These are phyloP conservation scores for Scomber japonicus DNA, from an alignment of 2,113 vertebrate species.

Conservation along the genomic window DNA sequence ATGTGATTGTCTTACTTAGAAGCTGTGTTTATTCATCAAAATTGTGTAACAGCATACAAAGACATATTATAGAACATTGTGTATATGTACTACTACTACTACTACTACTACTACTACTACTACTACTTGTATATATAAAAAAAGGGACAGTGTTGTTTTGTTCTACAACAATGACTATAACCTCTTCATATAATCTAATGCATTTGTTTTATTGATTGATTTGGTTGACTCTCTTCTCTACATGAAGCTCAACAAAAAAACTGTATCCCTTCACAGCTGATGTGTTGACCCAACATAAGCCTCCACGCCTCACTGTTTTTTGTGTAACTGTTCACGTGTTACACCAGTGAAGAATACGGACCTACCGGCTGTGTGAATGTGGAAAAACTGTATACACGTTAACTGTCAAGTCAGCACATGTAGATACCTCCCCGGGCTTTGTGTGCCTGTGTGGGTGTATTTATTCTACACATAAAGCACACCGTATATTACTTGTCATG, in stretches of 20 bases:
- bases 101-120: too few relatives aligned
- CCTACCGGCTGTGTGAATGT: background rate
- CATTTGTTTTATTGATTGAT: background rate
- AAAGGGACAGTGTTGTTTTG: too few relatives aligned
- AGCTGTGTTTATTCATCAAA: too few relatives aligned
- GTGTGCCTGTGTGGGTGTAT: background rate
- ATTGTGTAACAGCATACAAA: too few relatives aligned
- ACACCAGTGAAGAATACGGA: background rate
- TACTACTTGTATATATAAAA: too few relatives aligned
- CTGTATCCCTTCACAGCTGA: background rate
- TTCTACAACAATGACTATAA: too few relatives aligned
- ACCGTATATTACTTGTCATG: background rate
- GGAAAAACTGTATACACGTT: background rate
- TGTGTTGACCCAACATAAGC: background rate
- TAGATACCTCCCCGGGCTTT: background rate
- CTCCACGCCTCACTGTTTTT: background rate
- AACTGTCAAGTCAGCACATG: slow-evolving; percentile 36
- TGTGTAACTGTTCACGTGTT: background rate
- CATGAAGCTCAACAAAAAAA: too few relatives aligned
- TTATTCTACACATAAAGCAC: background rate
- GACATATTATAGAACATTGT: too few relatives aligned
- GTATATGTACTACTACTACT: too few relatives aligned
- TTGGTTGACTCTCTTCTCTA: background rate
- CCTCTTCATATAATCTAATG: too few relatives aligned
- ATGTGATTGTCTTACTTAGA: too few relatives aligned